Evolutionary conservation across 2,113 vertebrate genomes (phyloP), one percentile per base, ranked within the genome.

Genomic region (Colossoma macropomum): DNA sequence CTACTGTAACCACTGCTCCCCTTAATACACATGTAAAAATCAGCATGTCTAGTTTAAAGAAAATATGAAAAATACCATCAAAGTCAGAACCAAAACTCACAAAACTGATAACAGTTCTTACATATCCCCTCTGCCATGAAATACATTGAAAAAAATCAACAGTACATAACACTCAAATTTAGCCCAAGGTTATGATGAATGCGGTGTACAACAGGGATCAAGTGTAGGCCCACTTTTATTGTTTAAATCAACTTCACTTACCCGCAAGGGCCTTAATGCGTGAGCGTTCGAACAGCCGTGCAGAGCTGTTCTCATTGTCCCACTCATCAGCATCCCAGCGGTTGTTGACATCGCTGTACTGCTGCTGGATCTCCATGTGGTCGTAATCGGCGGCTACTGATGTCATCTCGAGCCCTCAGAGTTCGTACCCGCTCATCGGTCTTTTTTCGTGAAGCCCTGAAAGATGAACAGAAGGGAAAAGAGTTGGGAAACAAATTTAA

Each of bases 221-320:
- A 13, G 45, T 45, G 19, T 45, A 10, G n/a, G 32, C 4, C 7
- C 8, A 2, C 0, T 28, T 23, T 2, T 8, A 4, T 52, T 50
- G 48, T 38, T 25, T 13, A 60, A 19, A n/a, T 60, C 1, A n/a
- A 25, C 6, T 65, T 19, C 23, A 70, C 94, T 79, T 88, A 99
- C 98, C 98, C 93, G 98, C 98, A 15, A 99, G 90, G n/a, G 98
- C 98, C 91, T 99, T 99, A 93, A 99, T 99, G 72, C 97, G 96
- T 0, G 97, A 99, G 48, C 98, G 94, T 86, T 99, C 98, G 2
- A 99, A 99, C 59, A 99, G 96, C 0, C 98, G 92, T 0, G 98
- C 98, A 0, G 98, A 99, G 84, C 98, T 99, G 93, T 99, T 99
- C 91, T 99, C 98, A 0, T 99, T 99, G 95, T 99, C 98, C 98